Conservation (phyloP, 2,113 vertebrate species). For the Crocuta crocuta region DNA sequence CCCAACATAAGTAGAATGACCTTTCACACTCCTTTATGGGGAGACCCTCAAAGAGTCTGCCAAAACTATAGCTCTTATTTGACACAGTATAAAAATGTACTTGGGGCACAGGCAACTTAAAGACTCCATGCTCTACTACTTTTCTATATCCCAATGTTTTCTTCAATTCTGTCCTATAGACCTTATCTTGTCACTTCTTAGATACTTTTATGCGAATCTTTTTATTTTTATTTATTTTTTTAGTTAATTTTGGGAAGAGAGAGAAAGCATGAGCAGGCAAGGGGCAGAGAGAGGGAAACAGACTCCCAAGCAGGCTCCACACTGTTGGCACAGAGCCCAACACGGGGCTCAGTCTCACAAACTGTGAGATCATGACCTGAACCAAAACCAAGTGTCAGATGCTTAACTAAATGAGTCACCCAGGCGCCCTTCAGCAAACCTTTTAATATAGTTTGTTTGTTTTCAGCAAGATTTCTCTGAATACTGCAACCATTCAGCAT, state of each 20-base stretch:
- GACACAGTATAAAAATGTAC: background rate
- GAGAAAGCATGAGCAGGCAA: background rate
- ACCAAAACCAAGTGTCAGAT: background rate
- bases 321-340: background rate
- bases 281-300: background rate
- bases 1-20: background rate
- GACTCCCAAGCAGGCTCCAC: background rate
- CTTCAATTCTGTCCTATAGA: background rate
- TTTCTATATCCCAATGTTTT: background rate
- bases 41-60: background rate
- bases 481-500: constrained; percentile 28
- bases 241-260: background rate
- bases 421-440: background rate
- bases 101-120: background rate
- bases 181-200: background rate
- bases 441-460: background rate
- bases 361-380: background rate
- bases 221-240: background rate
- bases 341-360: background rate
- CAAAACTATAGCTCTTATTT: background rate
- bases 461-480: constrained; percentile 31
- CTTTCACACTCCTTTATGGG: background rate
- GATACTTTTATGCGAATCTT: background rate
- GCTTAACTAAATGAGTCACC: background rate
- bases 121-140: background rate